Conservation (phyloP, 2,113 vertebrate species). For the Rhagologus leucostigma region DNA sequence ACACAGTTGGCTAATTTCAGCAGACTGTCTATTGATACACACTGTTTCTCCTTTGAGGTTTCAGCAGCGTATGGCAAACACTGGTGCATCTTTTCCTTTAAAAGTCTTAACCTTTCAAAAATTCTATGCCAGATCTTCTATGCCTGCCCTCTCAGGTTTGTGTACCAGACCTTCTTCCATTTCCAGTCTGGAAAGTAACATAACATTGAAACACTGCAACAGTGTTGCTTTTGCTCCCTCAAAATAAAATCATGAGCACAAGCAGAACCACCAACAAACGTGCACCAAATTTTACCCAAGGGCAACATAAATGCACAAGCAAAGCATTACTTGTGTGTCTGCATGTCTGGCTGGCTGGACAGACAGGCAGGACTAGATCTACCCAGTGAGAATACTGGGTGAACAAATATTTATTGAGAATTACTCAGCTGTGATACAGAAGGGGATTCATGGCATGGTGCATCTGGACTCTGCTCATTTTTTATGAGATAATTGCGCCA, state of each 20-base stretch:
- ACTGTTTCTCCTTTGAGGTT: neutral
- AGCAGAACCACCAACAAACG: accelerated
- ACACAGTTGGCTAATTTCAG: neutral
- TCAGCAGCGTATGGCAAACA: neutral
- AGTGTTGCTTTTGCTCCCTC: neutral
- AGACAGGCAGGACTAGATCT: neutral
- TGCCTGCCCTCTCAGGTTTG: neutral
- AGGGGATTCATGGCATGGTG: slow-evolving; percentile 69
- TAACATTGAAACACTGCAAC: neutral
- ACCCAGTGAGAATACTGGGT: slow-evolving; percentile 71
- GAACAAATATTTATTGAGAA: slow-evolving; percentile 91
- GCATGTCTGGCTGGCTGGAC: neutral
- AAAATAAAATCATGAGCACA: neutral
- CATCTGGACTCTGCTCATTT: slow-evolving; percentile 75
- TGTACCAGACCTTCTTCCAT: neutral
- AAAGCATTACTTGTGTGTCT: neutral
- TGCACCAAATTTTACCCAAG: neutral
- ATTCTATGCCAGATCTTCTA: neutral
- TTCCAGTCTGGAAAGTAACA: neutral
- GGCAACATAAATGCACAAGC: neutral
- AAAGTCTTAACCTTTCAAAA: neutral
- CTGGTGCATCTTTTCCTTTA: neutral
- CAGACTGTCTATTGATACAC: neutral
- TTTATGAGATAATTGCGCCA: slow-evolving; percentile 78
- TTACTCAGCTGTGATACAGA: slow-evolving; percentile 76